Base-by-base conservation (phyloP, 2,113 vertebrate species). In the Nycticorax nycticorax region DNA sequence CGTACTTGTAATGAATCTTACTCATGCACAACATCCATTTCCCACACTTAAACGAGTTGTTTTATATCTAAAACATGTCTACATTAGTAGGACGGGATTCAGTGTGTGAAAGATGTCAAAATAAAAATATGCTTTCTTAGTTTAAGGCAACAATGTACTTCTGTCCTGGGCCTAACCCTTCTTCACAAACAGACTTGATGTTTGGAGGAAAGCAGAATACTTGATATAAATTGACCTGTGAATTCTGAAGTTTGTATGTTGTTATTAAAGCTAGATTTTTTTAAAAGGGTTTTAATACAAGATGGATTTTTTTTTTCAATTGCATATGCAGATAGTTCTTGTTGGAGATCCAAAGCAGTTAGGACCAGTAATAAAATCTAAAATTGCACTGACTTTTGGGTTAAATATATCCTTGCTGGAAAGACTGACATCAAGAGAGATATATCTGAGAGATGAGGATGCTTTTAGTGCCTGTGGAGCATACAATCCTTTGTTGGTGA, bases 341-440 rank as follows among this genome's bases (percentile, higher is more conserved):
- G 98, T 99, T 20, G 99, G 99, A 88, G 99, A 99, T 94, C 99
- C 99, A 37, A 98, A 98, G 97, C 99, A 99, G 89, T 97, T 99
- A 71, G 99, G 99, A 14, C 99, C 99, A 1, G 73, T 99, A 48
- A 98, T 99, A 91, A 99, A 99, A 97, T 99, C 99, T 69, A 98
- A 96, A 67, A 93, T 98, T 12, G 99, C 99, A 1, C n/a, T 92
- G 63, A 92, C 92, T 60, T 99, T 99, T 59, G 99, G 99, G 64
- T 98, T 99, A 75, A 98, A 97, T 8, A 19, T 98, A 18, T 99
- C 99, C 53, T 95, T 99, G 87, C 71, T 99, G 94, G 99, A 99
- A 96, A 98, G 99, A 76, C 97, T 99, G 47, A 99, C 99, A 98
- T 93, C 97, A 60, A 98, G 96, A 30, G 95, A 98, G 0, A 95